Percentiles rank a stretch among this genome's conserved stretches.
Conservation (phyloP, 2,113 vertebrate species). For the Gymnocephalus cernua region DNA sequence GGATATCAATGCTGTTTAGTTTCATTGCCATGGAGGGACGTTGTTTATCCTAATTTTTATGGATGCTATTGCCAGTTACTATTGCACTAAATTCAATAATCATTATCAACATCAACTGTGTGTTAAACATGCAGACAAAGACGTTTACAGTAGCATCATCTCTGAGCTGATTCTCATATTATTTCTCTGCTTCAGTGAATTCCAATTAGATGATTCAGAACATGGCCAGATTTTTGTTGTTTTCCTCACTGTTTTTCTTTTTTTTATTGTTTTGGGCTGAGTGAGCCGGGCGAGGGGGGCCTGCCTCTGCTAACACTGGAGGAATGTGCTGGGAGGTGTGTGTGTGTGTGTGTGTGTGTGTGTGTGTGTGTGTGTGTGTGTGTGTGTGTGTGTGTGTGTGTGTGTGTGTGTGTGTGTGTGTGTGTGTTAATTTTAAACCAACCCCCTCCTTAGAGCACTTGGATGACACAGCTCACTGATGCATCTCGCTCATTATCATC, state of each 20-base stretch:
- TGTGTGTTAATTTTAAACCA: constrained; percentile 56
- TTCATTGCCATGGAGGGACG: not conserved
- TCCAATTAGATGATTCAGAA: constrained; percentile 29
- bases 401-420: not conserved
- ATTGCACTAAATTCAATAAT: not conserved
- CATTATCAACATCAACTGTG: not conserved
- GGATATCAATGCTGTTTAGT: not conserved
- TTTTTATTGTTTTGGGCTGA: constrained; percentile 50
- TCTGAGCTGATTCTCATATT: not conserved
- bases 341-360: no score
- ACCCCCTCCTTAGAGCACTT: constrained; percentile 73
- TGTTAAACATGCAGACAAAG: not conserved
- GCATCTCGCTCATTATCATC: constrained; percentile 93
- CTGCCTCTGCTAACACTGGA: constrained; percentile 65
- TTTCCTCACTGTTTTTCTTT: constrained; percentile 24
- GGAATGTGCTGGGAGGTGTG: constrained; percentile 71
- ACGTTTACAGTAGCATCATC: not conserved
- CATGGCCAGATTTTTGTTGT: constrained; percentile 36
- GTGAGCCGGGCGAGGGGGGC: constrained; percentile 44
- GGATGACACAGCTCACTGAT: constrained; percentile 93
- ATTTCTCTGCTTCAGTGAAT: constrained; percentile 8
- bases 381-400: no score
- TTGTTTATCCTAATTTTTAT: not conserved
- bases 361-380: constrained; percentile 8
- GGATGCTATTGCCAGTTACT: no score